Conservation (phyloP, 2,888 invertebrate genomes). For the Parthenolecanium corni region DNA sequence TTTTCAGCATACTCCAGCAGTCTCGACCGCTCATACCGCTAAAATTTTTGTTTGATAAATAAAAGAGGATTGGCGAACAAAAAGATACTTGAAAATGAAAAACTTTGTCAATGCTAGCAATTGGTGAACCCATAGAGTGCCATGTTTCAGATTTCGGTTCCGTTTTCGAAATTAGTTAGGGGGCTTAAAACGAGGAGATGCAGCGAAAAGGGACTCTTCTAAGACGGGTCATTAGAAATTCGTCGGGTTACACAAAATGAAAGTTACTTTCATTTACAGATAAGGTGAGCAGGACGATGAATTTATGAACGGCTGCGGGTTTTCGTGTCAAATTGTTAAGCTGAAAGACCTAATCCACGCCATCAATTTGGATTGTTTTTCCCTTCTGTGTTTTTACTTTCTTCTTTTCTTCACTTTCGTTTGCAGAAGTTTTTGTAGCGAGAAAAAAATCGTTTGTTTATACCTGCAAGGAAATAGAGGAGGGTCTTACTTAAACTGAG, state of each 20-base stretch:
- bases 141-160: too few species aligned
- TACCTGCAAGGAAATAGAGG: conserved; percentile 8
- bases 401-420: too few species aligned
- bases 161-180: too few species aligned
- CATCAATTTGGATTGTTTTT: conserved; percentile 25
- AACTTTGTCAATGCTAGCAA: too few species aligned
- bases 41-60: too few species aligned
- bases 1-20: too few species aligned
- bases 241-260: background rate
- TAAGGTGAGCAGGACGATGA: conserved; percentile 15
- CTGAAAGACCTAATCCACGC: conserved; percentile 11
- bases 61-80: too few species aligned
- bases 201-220: too few species aligned
- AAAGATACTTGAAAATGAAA: too few species aligned
- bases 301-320: conserved; percentile 26
- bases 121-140: too few species aligned
- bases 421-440: background rate
- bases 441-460: conserved; percentile 7
- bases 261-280: conserved; percentile 13
- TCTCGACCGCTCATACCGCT: too few species aligned
- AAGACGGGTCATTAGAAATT: conserved; percentile 15
- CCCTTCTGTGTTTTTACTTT: conserved; percentile 3
- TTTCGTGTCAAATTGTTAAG: conserved; percentile 23
- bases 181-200: background rate
- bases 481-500: background rate